Evolutionary conservation across 1,140 invertebrate species (phyloP), one percentile per base, ranked within the genome.

Genomic region (Pseudomyrmex dendroicus): DNA sequence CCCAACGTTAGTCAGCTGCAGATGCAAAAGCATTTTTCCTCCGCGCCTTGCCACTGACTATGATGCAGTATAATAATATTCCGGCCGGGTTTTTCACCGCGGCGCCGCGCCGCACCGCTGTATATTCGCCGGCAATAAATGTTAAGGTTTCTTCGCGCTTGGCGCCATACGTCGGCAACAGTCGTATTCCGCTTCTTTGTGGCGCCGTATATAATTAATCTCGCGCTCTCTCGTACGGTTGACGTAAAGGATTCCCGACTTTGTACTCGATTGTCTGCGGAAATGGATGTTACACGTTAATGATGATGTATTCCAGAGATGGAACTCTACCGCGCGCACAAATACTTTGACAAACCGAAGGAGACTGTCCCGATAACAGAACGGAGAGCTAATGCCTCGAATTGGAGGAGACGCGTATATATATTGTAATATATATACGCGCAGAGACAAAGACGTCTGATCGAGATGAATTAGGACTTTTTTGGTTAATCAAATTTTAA

Each of bases 41-140:
- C 73, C 44, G 61, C 64, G 70, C 54, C 86, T 89, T 89, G 87
- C 87, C 13, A 66, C 52, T 89, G 87, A 89, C 87, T 89, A 80
- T 89, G 87, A 89, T 86, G 84, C 87, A 89, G 86, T 88, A 86
- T 88, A 88, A 89, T 89, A 88, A 89, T 89, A 89, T 89, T 89
- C 87, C 77, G 17, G 4, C n/a, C 59, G 61, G 59, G 9, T 72
- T 73, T 86, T 88, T 70, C 68, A 8, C 35, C 5, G 35, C 35
- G 5, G 35, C 35, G 35, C 35, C 63, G 50, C 74, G 25, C 35
- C 50, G 46, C 84, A 59, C 48, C 63, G 50, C 78, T 74, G 78
- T 82, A 35, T 35, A 82, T 64, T 82, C 78, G 68, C 48, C 50
- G 78, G 78, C 78, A 74, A 82, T 82, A 74, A 82, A 82, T 74